Conservation (phyloP, 2,113 vertebrate species). For the Rattus norvegicus region GRCr8 NC_086029.1:69423001-69423500, state of each 20-base stretch:
- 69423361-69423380: background rate
- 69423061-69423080: background rate
- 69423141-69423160: background rate
- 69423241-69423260: background rate
- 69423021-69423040: background rate
- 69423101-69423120: background rate
- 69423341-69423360: background rate
- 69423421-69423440: background rate
- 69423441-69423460: background rate
- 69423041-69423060: background rate
- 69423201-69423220: background rate
- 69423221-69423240: background rate
- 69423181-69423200: background rate
- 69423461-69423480: background rate
- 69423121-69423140: constrained; percentile 18
- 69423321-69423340: background rate
- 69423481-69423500: background rate
- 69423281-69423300: background rate
- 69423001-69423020: background rate
- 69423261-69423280: background rate
- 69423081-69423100: background rate
- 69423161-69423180: background rate
- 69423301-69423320: constrained; percentile 13
- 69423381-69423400: background rate
- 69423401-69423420: background rate